These are phyloP conservation scores for Harpalus rufipes DNA, from an alignment of 2,888 invertebrate genomes.

Conservation along the genomic window DNA sequence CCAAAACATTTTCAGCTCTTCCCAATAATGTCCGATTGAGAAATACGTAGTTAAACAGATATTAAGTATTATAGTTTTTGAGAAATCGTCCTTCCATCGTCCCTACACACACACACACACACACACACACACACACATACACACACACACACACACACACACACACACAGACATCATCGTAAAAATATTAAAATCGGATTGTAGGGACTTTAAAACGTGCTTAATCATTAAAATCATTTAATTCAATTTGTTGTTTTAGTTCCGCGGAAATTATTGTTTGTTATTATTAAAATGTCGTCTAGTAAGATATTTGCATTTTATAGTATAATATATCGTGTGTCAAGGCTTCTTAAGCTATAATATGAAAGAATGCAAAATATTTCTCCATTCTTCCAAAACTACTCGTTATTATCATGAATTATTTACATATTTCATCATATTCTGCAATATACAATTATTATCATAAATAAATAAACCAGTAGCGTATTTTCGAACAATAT, in stretches of 20 bases:
- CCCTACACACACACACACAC: no score
- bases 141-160: no score
- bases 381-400: not conserved
- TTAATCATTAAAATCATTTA: no score
- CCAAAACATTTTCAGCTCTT: no score
- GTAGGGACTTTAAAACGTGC: no score
- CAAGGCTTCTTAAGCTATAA: not conserved
- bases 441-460: not conserved
- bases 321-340: not conserved
- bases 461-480: not conserved
- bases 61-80: no score
- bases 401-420: not conserved
- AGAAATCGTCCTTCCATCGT: no score
- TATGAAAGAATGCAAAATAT: not conserved
- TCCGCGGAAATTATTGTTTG: not conserved
- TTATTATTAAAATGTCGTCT: not conserved
- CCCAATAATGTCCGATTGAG: no score
- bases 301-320: conserved; percentile 3
- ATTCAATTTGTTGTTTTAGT: not conserved
- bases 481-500: not conserved
- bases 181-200: no score
- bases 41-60: no score
- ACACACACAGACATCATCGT: no score
- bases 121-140: no score
- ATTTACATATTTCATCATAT: not conserved